Evolutionary conservation across 2,888 invertebrate species (phyloP), one percentile per base, ranked within the genome.

Genomic region (Neocrepidodera transversa): DNA sequence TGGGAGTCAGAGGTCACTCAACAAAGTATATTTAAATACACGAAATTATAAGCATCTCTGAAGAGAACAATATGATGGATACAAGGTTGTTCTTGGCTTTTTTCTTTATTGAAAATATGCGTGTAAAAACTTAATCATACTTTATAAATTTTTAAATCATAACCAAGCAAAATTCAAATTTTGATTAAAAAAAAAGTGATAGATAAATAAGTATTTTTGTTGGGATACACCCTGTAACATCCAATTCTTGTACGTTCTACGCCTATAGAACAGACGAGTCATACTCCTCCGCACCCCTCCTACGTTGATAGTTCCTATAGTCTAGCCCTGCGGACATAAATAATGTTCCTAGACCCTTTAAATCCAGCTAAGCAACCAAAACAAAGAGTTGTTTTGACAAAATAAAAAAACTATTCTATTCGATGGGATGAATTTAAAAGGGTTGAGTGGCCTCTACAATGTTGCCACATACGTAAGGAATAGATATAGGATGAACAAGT

Each of bases 291-390:
- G 40, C 40, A 40, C 40, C 40, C 28, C 40, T 40, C 40, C 40
- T 40, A 40, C 40, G 40, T 40, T 40, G 13, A 40, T 40, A 40
- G 40, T 40, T 40, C 16, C 40, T n/a, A 40, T 40, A 40, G 40
- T 40, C 8, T 8, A 18, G 40, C 17, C 40, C 40, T 18, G 6
- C 13, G 40, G 40, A 5, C 40, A 40, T 40, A 40, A 16, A 40
- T n/a, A 40, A 14, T 14, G n/a, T 14, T 40, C 28, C 40, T 40
- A 40, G 40, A 16, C 40, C 40, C 40, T 40, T 40, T 40, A 40
- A 40, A 40, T 40, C 40, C 40, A 18, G 18, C 16, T 40, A 40
- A n/a, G 40, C 18, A 16, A 40, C 40, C 40, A 40, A 40, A 40
- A 40, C 40, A 40, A 40, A 40, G 40, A 6, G 40, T 16, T 40